Conservation (phyloP, 2,797 vertebrate genomes). For the Sitta carolinensis region DNA sequence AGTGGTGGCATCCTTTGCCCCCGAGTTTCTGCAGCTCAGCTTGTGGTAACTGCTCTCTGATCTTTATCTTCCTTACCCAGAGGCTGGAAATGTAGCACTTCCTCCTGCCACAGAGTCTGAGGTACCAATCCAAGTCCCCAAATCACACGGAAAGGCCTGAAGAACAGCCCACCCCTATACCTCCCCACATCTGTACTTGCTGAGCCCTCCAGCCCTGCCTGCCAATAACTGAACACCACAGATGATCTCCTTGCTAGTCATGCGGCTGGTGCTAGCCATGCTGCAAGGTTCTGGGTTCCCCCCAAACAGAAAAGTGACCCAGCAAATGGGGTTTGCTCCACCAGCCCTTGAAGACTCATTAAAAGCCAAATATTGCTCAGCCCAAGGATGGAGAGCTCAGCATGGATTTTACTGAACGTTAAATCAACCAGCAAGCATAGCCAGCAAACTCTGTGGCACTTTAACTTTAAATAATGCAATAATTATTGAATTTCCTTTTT, state of each 20-base stretch:
- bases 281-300: neutral
- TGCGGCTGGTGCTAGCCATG: fast-evolving
- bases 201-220: neutral
- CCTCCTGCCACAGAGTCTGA: neutral
- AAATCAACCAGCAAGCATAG: constrained; percentile 83
- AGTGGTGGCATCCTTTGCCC: fast-evolving
- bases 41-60: neutral
- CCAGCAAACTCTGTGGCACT: constrained; percentile 92
- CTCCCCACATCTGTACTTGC: neutral
- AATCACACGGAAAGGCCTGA: neutral
- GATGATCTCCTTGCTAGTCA: neutral
- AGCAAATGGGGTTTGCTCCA: constrained; percentile 30
- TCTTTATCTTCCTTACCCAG: neutral
- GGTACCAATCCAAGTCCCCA: neutral
- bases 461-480: constrained; percentile 99
- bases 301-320: constrained; percentile 28
- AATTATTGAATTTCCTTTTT: constrained; percentile 99
- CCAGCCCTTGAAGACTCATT: constrained; percentile 74
- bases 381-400: constrained; percentile 80
- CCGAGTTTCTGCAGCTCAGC: neutral
- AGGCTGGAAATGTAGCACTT: neutral
- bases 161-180: neutral
- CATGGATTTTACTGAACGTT: constrained; percentile 82
- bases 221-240: fast-evolving
- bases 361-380: constrained; percentile 79